Conservation (phyloP, 2,113 vertebrate species). For the Micronycteris hirsuta region DNA sequence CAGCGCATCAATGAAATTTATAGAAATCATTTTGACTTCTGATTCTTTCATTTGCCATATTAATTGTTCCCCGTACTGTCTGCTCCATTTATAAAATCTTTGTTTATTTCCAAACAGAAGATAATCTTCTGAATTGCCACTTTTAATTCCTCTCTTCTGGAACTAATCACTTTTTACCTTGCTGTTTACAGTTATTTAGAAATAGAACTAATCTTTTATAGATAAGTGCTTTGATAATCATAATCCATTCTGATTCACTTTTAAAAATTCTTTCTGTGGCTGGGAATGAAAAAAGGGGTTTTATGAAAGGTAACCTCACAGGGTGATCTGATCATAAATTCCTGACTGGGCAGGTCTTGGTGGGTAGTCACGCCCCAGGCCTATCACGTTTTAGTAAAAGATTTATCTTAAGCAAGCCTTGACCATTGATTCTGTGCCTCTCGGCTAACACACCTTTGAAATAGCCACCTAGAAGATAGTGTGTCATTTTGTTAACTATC, state of each 20-base stretch:
- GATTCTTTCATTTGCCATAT: not conserved
- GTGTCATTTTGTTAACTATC: not conserved
- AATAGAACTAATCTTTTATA: not conserved
- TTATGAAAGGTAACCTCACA: not conserved
- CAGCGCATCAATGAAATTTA: not conserved
- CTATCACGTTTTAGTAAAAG: not conserved
- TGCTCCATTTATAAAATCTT: not conserved
- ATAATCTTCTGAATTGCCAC: not conserved
- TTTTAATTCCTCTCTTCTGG: not conserved
- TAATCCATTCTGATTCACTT: not conserved
- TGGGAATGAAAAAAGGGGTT: not conserved
- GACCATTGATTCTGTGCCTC: not conserved
- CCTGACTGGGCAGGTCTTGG: too few relatives aligned
- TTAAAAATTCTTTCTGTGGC: not conserved
- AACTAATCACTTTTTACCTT: not conserved
- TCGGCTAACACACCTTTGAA: not conserved
- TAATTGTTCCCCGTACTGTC: not conserved
- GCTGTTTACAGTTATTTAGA: not conserved
- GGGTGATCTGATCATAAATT: too few relatives aligned
- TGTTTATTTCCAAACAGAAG: slow-evolving; percentile 11
- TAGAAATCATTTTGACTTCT: not conserved
- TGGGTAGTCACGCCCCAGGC: not conserved
- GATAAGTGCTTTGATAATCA: not conserved
- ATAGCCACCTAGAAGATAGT: not conserved
- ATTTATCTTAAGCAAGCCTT: not conserved